phyloP scores from a whole-genome alignment of 2,113 vertebrate genomes.

The Muscicapa adusta region DNA sequence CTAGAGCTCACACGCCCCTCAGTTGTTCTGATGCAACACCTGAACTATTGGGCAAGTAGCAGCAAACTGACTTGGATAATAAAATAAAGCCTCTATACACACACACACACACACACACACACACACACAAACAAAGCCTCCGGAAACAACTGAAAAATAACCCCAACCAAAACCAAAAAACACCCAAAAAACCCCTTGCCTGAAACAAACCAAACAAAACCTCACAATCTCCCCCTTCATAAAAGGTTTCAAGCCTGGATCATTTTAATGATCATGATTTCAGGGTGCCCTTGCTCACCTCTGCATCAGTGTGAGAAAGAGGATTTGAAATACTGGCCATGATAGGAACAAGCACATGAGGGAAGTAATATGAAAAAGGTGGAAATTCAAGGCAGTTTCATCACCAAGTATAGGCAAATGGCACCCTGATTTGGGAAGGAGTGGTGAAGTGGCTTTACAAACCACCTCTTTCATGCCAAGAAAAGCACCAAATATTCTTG shows the following conservation, averaged over 20 bases:
- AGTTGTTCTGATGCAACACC: background rate
- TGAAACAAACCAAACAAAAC: background rate
- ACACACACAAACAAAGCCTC: background rate
- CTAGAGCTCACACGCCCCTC: background rate
- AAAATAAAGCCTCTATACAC: background rate
- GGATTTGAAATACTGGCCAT: background rate
- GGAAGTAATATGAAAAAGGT: background rate
- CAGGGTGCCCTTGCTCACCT: background rate
- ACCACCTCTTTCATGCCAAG: background rate
- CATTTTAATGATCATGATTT: background rate
- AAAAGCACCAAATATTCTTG: background rate
- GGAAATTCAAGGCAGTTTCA: background rate
- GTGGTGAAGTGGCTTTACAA: background rate
- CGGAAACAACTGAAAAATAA: background rate
- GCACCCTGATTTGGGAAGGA: background rate
- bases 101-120: background rate
- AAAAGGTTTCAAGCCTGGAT: background rate
- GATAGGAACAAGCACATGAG: background rate
- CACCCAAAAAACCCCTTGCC: fast-evolving
- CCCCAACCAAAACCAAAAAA: background rate
- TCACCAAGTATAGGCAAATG: background rate
- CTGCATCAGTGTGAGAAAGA: background rate
- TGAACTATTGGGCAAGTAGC: background rate
- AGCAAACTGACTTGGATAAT: background rate
- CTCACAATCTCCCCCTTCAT: background rate